Evolutionary conservation across 2,797 vertebrate species (phyloP).

Genomic region (Mycteria americana): DNA sequence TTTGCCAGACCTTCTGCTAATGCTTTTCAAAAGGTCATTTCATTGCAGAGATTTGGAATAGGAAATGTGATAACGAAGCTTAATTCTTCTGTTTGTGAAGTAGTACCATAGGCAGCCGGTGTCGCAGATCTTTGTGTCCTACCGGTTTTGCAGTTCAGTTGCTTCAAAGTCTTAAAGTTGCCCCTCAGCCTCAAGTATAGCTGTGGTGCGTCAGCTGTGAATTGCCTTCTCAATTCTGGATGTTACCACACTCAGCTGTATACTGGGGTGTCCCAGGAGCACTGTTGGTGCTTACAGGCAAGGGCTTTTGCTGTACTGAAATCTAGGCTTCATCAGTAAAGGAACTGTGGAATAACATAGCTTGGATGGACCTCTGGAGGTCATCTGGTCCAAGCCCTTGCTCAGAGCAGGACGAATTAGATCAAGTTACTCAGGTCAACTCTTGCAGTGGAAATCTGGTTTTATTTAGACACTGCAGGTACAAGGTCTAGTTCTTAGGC

Average conservation of each 20-base stretch:
- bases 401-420: background rate
- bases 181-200: background rate
- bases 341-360: background rate
- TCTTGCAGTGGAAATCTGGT: background rate
- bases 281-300: accelerated
- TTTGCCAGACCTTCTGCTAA: background rate
- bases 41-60: background rate
- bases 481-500: background rate
- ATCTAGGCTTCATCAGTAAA: background rate
- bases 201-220: background rate
- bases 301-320: background rate
- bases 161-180: background rate
- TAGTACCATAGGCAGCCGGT: background rate
- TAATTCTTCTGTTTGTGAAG: background rate
- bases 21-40: background rate
- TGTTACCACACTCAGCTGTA: background rate
- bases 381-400: background rate
- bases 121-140: background rate
- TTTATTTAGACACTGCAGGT: background rate
- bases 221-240: background rate
- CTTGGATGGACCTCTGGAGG: background rate
- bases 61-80: background rate
- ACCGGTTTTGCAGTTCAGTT: background rate
- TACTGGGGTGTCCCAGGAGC: accelerated
- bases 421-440: background rate